Base-by-base conservation (phyloP, 2,888 invertebrate genomes). In the Petrolisthes cinctipes region DNA sequence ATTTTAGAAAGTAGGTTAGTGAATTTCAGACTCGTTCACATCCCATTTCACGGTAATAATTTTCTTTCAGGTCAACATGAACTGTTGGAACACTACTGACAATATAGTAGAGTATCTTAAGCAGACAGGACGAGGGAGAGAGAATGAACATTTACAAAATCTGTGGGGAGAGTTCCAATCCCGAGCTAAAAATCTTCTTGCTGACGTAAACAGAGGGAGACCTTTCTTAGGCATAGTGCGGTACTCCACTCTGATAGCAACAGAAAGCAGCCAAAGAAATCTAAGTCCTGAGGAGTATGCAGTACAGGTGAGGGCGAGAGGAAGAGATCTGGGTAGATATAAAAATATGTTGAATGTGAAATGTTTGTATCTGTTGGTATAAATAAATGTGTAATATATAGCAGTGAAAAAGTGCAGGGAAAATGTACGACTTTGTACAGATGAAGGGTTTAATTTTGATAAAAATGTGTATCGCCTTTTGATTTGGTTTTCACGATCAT, bases 261-360 rank as follows among this genome's bases (percentile, higher is more conserved):
- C 81, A 54, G 89, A 71, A 5, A 51, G 86, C 17, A 79, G 68
- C 14, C 85, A 86, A 11, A 51, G 75, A 23, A 95, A 94, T 92
- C 93, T 97, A 76, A 94, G 95, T 91, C 95, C 96, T 51, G 93
- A 95, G 6, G 95, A 96, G n/a, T 97, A 97, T 92, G 96, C 97
- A 83, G 95, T 97, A 91, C 97, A 96, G 0, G 92, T 95, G 0
- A 94, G 37, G 71, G 9, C 20, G 71, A n/a, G 71, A n/a, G 71
- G 71, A 71, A 11, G 61, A 11, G 1, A 61, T 61, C 11, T 61
- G 61, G 61, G 3, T 61, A 20, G 71, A n/a, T n/a, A 71, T 14
- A 7, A 4, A 71, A n/a, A 20, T 71, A 20, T 17, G 20, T n/a
- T n/a, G n/a, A n/a, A n/a, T n/a, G n/a, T n/a, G n/a, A n/a, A n/a